These are phyloP conservation scores for Palythoa heliodiscus DNA, from an alignment of 92 coral and sea anemone genomes.

Conservation along the genomic window DNA sequence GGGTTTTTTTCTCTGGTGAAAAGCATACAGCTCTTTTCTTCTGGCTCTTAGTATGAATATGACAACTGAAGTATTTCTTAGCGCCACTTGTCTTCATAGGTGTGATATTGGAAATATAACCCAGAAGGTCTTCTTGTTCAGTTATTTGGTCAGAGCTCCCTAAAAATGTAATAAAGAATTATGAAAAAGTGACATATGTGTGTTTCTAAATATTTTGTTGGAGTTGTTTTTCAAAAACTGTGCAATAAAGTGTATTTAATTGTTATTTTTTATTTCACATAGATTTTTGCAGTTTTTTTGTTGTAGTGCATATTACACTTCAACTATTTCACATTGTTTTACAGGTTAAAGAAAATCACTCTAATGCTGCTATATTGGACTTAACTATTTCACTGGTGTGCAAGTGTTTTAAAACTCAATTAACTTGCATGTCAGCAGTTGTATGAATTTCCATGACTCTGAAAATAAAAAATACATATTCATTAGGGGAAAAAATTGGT, in stretches of 20 bases:
- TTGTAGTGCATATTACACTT: background rate
- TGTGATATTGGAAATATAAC: background rate
- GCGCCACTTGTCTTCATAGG: conserved; percentile 1
- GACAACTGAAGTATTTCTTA: background rate
- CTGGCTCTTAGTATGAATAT: background rate
- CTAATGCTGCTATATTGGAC: too few relatives aligned
- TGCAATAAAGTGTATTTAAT: conserved; percentile 1
- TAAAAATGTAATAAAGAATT: background rate
- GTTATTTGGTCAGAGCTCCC: background rate
- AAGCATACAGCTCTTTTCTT: background rate
- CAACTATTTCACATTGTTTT: too few relatives aligned
- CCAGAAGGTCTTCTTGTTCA: background rate
- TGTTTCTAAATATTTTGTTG: conserved; percentile 2
- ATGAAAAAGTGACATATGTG: background rate
- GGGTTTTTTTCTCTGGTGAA: background rate
- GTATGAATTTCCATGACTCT: background rate
- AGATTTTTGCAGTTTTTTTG: background rate
- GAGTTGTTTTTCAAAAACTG: conserved; percentile 2
- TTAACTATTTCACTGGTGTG: too few relatives aligned
- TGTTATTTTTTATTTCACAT: conserved; percentile 1
- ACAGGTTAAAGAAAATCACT: too few relatives aligned
- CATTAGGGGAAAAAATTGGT: background rate
- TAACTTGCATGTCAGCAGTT: background rate
- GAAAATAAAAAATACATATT: background rate
- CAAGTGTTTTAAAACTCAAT: too few relatives aligned